These are phyloP conservation scores for Ditula angustiorana DNA, from an alignment of 2,888 invertebrate species.

Conservation along the genomic window DNA sequence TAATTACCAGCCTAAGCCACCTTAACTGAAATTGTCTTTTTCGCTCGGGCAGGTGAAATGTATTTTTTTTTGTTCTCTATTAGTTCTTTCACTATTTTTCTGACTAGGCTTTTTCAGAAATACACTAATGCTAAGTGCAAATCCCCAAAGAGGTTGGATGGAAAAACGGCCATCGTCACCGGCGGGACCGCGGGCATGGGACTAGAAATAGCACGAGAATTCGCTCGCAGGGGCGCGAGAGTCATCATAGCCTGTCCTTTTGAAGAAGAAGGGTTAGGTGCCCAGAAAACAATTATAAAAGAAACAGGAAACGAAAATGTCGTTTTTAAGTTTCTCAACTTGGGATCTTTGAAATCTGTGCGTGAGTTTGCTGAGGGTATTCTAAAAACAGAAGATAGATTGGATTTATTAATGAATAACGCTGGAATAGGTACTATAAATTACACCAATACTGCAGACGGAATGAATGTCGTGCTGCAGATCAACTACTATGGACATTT, in stretches of 20 bases:
- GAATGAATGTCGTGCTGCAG: constrained; percentile 94
- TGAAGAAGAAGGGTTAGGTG: constrained; percentile 65
- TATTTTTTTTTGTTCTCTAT: too few species aligned
- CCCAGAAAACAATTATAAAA: constrained; percentile 86
- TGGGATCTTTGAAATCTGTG: constrained; percentile 90
- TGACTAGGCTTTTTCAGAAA: constrained; percentile 68
- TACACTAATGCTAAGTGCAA: constrained; percentile 71
- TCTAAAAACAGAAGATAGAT: constrained; percentile 87
- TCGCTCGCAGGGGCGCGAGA: constrained; percentile 71
- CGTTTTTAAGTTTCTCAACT: constrained; percentile 89
- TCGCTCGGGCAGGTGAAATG: too few species aligned
- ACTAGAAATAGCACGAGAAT: constrained; percentile 69
- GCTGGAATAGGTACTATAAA: constrained; percentile 91
- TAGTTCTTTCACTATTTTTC: too few species aligned
- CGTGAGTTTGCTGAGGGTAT: constrained; percentile 93
- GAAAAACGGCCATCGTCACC: constrained; percentile 71
- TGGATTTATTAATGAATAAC: constrained; percentile 95
- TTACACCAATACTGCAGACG: constrained; percentile 89
- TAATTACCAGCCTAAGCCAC: too few species aligned
- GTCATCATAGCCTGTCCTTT: constrained; percentile 77
- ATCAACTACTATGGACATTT: constrained; percentile 98
- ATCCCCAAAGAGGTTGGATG: constrained; percentile 69
- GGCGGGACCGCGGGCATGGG: constrained; percentile 78
- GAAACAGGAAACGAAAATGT: constrained; percentile 89
- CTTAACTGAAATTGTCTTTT: too few species aligned